These are phyloP conservation scores for Buphagus erythrorhynchus DNA, from an alignment of 2,797 vertebrate species.

Conservation along the genomic window DNA sequence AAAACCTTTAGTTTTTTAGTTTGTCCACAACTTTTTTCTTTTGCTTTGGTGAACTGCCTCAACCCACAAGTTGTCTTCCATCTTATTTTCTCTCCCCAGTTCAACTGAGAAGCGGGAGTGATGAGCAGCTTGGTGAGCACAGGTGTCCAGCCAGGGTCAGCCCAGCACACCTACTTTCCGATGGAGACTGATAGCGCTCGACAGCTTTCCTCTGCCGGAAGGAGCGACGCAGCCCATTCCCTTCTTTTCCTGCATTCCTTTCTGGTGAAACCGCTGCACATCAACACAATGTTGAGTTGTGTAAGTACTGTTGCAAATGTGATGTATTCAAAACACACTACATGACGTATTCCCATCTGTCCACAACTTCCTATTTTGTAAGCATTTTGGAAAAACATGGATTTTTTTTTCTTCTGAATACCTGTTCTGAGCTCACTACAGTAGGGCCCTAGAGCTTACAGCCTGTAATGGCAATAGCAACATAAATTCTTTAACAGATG, in stretches of 20 bases:
- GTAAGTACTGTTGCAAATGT: neutral
- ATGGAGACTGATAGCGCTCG: constrained; percentile 88
- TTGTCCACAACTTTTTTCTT: neutral
- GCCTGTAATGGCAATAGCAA: neutral
- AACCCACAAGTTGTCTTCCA: neutral
- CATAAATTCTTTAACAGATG: neutral
- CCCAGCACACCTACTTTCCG: constrained; percentile 80
- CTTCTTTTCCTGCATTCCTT: constrained; percentile 70
- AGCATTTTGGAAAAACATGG: neutral
- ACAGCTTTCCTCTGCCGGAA: constrained; percentile 89
- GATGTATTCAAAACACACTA: neutral
- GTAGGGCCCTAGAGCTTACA: neutral
- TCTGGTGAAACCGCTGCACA: constrained; percentile 64
- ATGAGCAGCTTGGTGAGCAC: neutral
- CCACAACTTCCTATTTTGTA: neutral
- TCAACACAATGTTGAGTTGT: neutral
- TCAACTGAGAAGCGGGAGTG: neutral
- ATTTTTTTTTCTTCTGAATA: neutral
- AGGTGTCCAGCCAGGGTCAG: neutral
- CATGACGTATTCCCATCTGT: neutral
- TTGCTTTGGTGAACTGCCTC: neutral
- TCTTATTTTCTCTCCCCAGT: neutral
- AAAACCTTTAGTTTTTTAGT: neutral
- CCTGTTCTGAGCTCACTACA: neutral
- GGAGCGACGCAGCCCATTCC: constrained; percentile 84